Evolutionary conservation across 1,140 invertebrate species (phyloP), one percentile per base, ranked within the genome.

Genomic region (Planococcus citri): DNA sequence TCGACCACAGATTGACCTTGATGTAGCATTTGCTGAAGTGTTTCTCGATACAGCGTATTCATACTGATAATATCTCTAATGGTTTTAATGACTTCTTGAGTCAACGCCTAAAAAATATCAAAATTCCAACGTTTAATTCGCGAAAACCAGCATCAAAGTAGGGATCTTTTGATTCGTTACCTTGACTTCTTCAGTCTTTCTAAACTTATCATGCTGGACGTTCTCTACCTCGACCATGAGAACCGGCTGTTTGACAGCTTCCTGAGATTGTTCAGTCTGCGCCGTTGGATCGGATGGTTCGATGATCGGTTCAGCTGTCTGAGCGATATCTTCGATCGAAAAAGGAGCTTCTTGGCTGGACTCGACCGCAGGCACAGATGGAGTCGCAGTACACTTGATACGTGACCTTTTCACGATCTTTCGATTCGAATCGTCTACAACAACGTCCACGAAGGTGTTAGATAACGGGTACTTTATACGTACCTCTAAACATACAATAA

Each of bases 151-250:
- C n/a, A 38, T 10, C 27, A 33, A n/a, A 22, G 68, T 22, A 24
- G 22, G 22, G 10, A 51, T 6, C 22, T 22, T 70, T 68, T 58
- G 21, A 25, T 20, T 69, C 20, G 60, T 72, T 75, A 89, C 88
- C 81, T 98, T 98, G 22, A 99, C 88, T 85, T 98, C 95, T 78
- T 95, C 92, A 17, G 89, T 96, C 78, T 90, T 89, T 73, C 88
- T 83, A 78, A 95, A 98, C 73, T 90, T 88, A 71, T 95, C 88
- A 77, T 95, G 90, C 33, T 86, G 83, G 58, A 98, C 78, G 83
- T 99, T 99, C 79, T 97, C 93, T 29, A 95, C 92, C 80, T 96
- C 92, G 0, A 91, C 94, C 89, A 98, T 95, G 29, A 98, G 79
- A 10, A 98, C 82, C 51, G 82, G 81, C 72, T 81, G 76, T 10